These are phyloP conservation scores for Leiothrix lutea DNA, from an alignment of 2,113 vertebrate genomes.

Conservation along the genomic window DNA sequence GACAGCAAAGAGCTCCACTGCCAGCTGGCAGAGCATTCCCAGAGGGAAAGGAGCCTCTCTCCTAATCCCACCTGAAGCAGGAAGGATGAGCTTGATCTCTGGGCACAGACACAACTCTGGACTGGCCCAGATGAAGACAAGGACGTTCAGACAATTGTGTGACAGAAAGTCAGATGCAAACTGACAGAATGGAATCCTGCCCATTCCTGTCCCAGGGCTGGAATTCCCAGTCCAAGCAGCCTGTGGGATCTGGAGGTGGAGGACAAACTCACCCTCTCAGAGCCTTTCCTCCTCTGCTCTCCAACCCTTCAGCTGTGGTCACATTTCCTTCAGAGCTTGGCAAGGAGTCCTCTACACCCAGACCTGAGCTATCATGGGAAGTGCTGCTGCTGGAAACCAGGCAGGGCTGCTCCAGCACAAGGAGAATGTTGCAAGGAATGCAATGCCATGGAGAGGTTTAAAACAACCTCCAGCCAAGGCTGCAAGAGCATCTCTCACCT, in stretches of 20 bases:
- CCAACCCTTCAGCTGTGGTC: not conserved
- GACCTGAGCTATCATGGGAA: not conserved
- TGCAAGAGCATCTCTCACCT: not conserved
- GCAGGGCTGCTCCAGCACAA: not conserved
- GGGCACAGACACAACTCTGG: not conserved
- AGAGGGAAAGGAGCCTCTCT: not conserved
- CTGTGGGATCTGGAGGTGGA: not conserved
- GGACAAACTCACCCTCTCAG: not conserved
- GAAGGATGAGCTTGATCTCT: not conserved
- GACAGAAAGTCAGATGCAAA: not conserved
- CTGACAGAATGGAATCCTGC: no score
- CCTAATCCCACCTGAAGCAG: not conserved
- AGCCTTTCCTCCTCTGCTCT: not conserved
- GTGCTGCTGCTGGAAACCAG: not conserved
- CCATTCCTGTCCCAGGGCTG: not conserved
- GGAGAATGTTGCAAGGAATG: not conserved
- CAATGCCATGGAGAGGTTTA: not conserved
- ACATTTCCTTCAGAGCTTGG: not conserved
- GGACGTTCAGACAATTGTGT: fast-evolving
- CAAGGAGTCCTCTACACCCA: not conserved
- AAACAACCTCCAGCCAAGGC: not conserved
- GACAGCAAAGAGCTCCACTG: not conserved
- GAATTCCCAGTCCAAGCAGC: not conserved
- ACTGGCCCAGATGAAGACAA: not conserved
- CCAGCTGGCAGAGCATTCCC: not conserved